Percentiles rank a stretch among this genome's conserved stretches.
Conservation (phyloP, 1,140 invertebrate genomes). For the Drosophila lini region DNA sequence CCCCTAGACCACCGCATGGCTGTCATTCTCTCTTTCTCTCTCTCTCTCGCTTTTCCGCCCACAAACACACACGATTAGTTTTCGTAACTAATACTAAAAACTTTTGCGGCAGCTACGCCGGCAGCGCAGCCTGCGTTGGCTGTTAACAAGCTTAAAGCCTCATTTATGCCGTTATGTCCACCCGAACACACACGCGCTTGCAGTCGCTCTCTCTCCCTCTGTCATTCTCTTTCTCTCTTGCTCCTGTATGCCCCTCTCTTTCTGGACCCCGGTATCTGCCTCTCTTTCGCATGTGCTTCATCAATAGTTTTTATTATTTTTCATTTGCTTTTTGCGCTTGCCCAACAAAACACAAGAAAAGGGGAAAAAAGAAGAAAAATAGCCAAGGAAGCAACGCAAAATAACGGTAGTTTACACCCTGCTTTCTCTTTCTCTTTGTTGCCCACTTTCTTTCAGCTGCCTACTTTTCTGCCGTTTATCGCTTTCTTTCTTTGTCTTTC, state of each 20-base stretch:
- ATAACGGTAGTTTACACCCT: slow-evolving; percentile 32
- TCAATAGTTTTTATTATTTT: slow-evolving; percentile 80
- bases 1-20: too few species aligned
- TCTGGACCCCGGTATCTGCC: slow-evolving; percentile 25
- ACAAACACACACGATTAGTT: slow-evolving; percentile 41
- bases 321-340: slow-evolving; percentile 56
- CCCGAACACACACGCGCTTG: slow-evolving; percentile 52
- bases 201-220: slow-evolving; percentile 11
- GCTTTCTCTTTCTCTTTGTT: slow-evolving; percentile 3
- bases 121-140: slow-evolving; percentile 19
- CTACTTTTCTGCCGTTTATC: too few species aligned
- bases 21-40: too few species aligned
- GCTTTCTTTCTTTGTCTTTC: not conserved
- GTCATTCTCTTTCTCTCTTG: not conserved
- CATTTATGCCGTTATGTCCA: slow-evolving; percentile 78
- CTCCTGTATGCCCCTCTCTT: slow-evolving; percentile 16
- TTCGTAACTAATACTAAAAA: slow-evolving; percentile 49
- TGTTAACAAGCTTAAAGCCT: slow-evolving; percentile 81
- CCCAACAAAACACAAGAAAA: slow-evolving; percentile 22
- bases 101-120: slow-evolving; percentile 37
- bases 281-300: slow-evolving; percentile 75
- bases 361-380: not conserved
- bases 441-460: not conserved
- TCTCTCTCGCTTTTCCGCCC: not conserved
- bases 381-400: slow-evolving; percentile 9